Evolutionary conservation across 2,888 invertebrate species (phyloP).

Genomic region (Zaprionus bogoriensis): DNA sequence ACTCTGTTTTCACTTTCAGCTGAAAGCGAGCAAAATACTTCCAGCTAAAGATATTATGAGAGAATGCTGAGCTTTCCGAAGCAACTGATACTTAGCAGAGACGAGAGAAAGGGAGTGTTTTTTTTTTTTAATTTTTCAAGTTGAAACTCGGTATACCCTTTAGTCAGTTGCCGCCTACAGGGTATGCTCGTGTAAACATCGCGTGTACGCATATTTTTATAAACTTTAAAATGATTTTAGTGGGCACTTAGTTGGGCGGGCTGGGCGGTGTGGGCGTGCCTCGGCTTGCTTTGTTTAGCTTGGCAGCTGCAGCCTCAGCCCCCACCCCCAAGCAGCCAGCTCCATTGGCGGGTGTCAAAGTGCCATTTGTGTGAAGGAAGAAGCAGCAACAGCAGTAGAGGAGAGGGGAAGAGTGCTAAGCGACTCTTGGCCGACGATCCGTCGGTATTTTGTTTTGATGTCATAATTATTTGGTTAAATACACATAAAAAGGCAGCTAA

Average conservation of each 20-base stretch:
- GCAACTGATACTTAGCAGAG: too few relatives aligned
- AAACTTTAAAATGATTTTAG: slow-evolving; percentile 65
- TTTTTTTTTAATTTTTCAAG: too few relatives aligned
- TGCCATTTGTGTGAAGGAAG: slow-evolving; percentile 29
- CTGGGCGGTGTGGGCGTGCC: background rate
- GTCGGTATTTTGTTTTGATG: slow-evolving; percentile 73
- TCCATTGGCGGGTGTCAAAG: slow-evolving; percentile 51
- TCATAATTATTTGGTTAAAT: slow-evolving; percentile 76
- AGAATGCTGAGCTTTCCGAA: background rate
- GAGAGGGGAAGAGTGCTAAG: slow-evolving; percentile 22
- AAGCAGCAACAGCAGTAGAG: background rate
- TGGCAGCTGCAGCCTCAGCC: slow-evolving; percentile 46
- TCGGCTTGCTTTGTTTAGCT: slow-evolving; percentile 48
- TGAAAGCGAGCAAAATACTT: background rate
- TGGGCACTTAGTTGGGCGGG: slow-evolving; percentile 64
- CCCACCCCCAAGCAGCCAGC: background rate
- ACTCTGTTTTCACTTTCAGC: background rate
- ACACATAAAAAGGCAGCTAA: slow-evolving; percentile 29
- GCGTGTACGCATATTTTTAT: slow-evolving; percentile 32
- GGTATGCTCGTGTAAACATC: slow-evolving; percentile 33
- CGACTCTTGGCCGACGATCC: slow-evolving; percentile 41
- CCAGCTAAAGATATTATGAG: background rate
- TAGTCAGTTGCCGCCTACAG: slow-evolving; percentile 1
- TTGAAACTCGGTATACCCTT: background rate
- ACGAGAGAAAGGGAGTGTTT: background rate